Evolutionary conservation across 1,140 invertebrate species (phyloP).

Genomic region (Caenorhabditis elegans): WBcel235 BX284602.5:14544001-14544500

Average conservation of each 20-base stretch:
- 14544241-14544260: slow-evolving; percentile 58
- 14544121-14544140: slow-evolving; percentile 56
- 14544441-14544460: slow-evolving; percentile 46
- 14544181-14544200: slow-evolving; percentile 62
- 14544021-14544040: no score
- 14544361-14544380: no score
- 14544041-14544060: no score
- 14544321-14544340: slow-evolving; percentile 55
- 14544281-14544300: slow-evolving; percentile 61
- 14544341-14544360: slow-evolving; percentile 56
- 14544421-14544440: slow-evolving; percentile 27
- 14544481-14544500: slow-evolving; percentile 58
- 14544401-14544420: background rate
- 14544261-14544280: slow-evolving; percentile 65
- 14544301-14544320: slow-evolving; percentile 62
- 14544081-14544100: background rate
- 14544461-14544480: slow-evolving; percentile 52
- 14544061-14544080: background rate
- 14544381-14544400: no score
- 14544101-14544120: slow-evolving; percentile 49
- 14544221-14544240: slow-evolving; percentile 60
- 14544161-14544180: slow-evolving; percentile 63
- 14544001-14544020: no score
- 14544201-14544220: slow-evolving; percentile 62
- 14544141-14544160: slow-evolving; percentile 58